These are phyloP conservation scores for Hemithea aestivaria DNA, from an alignment of 2,888 invertebrate species.

Conservation along the genomic window DNA sequence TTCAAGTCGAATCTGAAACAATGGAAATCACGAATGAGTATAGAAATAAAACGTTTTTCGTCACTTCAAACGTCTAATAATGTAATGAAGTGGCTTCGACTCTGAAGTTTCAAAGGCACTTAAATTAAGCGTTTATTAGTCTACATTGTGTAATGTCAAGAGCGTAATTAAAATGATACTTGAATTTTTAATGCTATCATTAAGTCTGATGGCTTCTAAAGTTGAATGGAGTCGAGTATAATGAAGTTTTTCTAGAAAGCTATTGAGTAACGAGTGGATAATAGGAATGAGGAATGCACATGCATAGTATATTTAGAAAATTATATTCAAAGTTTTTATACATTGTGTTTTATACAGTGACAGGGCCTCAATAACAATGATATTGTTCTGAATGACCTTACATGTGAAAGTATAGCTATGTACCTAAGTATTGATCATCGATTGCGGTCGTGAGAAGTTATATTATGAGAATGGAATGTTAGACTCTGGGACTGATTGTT, in stretches of 20 bases:
- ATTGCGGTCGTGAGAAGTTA: constrained; percentile 1
- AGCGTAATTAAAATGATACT: constrained; percentile 7
- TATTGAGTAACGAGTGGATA: constrained; percentile 7
- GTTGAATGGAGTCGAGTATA: constrained; percentile 9
- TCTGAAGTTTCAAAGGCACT: constrained; percentile 4
- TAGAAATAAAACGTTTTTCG: constrained; percentile 9
- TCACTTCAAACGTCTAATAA: constrained; percentile 6
- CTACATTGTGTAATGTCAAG: constrained; percentile 13
- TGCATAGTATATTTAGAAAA: constrained; percentile 26
- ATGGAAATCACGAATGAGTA: constrained; percentile 30
- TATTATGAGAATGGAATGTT: constrained; percentile 14
- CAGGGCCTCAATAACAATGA: constrained; percentile 45
- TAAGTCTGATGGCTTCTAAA: constrained; percentile 13
- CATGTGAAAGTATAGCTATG: constrained; percentile 15
- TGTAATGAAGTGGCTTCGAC: constrained; percentile 8
- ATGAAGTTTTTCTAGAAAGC: constrained; percentile 19
- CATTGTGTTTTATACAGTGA: constrained; percentile 24
- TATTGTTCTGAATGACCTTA: constrained; percentile 47
- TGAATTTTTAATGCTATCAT: constrained; percentile 14
- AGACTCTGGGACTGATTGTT: no score
- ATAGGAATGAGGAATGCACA: constrained; percentile 23
- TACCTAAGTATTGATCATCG: constrained; percentile 2
- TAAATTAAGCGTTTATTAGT: constrained; percentile 14
- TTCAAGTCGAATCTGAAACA: constrained; percentile 47
- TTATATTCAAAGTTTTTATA: constrained; percentile 34